Conservation (phyloP, 2,113 vertebrate genomes). For the Paramisgurnus dabryanus region DNA sequence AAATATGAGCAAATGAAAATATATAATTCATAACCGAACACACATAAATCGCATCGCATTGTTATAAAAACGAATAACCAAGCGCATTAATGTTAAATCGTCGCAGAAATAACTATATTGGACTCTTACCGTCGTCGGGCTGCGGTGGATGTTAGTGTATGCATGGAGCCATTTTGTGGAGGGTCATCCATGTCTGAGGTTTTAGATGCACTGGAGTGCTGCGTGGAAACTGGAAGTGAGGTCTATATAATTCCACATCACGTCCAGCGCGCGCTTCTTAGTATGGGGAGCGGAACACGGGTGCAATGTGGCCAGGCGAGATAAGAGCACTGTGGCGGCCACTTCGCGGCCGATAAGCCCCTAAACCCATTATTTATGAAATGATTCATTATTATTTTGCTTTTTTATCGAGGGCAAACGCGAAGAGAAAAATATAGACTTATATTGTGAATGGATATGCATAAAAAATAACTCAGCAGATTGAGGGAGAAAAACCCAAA, state of each 20-base stretch:
- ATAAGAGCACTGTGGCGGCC: slow-evolving; percentile 78
- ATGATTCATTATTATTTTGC: slow-evolving; percentile 84
- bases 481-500: slow-evolving; percentile 31
- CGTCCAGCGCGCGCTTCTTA: slow-evolving; percentile 78
- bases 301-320: slow-evolving; percentile 81
- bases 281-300: slow-evolving; percentile 81
- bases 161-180: slow-evolving; percentile 82
- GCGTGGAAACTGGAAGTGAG: slow-evolving; percentile 76
- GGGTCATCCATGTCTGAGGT: slow-evolving; percentile 75
- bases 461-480: slow-evolving; percentile 53
- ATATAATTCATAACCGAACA: not conserved
- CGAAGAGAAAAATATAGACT: slow-evolving; percentile 48
- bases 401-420: slow-evolving; percentile 74
- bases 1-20: not conserved
- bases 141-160: slow-evolving; percentile 74
- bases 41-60: not conserved
- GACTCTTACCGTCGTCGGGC: slow-evolving; percentile 74
- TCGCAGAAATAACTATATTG: slow-evolving; percentile 27
- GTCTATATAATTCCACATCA: slow-evolving; percentile 80
- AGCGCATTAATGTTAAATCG: not conserved
- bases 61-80: not conserved
- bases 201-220: slow-evolving; percentile 68
- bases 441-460: slow-evolving; percentile 59
- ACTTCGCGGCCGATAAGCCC: slow-evolving; percentile 79
- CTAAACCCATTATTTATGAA: slow-evolving; percentile 85